Evolutionary conservation across 2,888 invertebrate genomes (phyloP).

Genomic region (Rotaria sp.): DNA sequence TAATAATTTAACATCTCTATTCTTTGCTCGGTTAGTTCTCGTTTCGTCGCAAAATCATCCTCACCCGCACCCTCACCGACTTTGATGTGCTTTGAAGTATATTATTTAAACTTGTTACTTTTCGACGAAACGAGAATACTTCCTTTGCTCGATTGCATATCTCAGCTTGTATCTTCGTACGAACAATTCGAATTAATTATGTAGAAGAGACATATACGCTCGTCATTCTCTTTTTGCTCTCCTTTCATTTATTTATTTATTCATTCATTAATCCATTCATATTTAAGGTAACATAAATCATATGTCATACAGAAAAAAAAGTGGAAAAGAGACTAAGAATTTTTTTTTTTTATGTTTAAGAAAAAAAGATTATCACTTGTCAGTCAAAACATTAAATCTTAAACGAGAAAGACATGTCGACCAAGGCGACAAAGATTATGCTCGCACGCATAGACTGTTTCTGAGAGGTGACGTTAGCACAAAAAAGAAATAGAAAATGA

Average conservation of each 20-base stretch:
- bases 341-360: neutral
- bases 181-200: neutral
- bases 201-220: neutral
- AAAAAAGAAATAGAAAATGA: neutral
- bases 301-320: neutral
- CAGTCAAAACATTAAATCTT: conserved; percentile 1
- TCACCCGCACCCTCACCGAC: no score
- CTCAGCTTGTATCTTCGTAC: neutral
- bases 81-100: no score
- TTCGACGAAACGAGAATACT: no score
- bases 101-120: no score
- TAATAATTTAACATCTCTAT: neutral
- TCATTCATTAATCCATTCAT: neutral
- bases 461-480: neutral
- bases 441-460: neutral
- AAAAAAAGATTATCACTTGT: neutral
- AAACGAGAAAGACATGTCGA: neutral
- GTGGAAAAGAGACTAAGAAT: neutral
- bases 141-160: neutral
- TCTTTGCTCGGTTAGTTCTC: no score
- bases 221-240: neutral
- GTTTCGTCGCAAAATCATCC: no score
- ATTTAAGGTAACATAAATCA: neutral
- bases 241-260: neutral
- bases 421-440: neutral